Evolutionary conservation across 2,888 invertebrate genomes (phyloP), one percentile per base, ranked within the genome.

Genomic region (Stratiomys singularior): DNA sequence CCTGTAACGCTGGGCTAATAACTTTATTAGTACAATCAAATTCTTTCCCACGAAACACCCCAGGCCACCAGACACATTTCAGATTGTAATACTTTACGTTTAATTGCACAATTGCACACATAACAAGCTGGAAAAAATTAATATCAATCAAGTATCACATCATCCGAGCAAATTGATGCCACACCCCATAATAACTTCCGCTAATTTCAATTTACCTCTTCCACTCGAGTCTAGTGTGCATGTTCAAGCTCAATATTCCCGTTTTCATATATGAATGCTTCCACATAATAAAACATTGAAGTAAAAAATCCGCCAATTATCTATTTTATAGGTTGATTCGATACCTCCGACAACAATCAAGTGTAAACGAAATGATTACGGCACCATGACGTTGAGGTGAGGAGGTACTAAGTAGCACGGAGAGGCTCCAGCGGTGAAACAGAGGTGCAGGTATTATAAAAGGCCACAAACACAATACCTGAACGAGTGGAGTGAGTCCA

Each of bases 331-430:
- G 69, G 69, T 69, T 69, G 47, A 69, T 69, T 46, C 69, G 47
- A 69, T 69, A 69, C 69, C 69, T 69, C 69, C 69, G 69, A 69
- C 69, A 69, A 69, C 69, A 46, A 46, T 69, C 69, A 69, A 69
- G 47, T 69, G 47, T 47, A 69, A 69, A 69, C 69, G 69, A 25
- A 69, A 46, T 69, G 69, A 69, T 46, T 66, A 37, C 66, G 7
- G 44, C 37, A 44, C 66, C 66, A 66, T 44, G 66, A 30, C 66
- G 28, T n/a, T 28, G 28, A 37, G 66, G 21, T 15, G 66, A 66
- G 37, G 21, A 27, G 37, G 21, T 3, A n/a, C 9, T n/a, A 9
- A 18, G 21, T 37, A 4, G 27, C 63, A 63, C 7, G 1, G 13
- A 27, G 63, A 15, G 37, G 9, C 37, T 9, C 52, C 52, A 52